phyloP scores from a whole-genome alignment of 1,140 invertebrate species.

The Chymomyza costata region DNA sequence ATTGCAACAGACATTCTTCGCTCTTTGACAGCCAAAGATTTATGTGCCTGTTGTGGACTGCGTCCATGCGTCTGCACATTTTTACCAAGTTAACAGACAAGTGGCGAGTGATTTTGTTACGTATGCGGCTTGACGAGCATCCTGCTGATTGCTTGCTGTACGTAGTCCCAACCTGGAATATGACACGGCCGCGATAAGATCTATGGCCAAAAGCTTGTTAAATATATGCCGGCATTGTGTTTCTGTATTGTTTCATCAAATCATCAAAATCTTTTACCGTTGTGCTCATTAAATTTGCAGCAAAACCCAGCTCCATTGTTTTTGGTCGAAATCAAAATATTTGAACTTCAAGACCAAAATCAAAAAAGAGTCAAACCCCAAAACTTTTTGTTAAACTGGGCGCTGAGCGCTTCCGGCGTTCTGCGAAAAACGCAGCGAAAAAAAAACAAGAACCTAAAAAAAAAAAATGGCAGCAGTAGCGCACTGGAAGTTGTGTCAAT shows the following conservation, averaged over 20 bases:
- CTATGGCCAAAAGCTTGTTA: slow-evolving; percentile 52
- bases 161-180: slow-evolving; percentile 39
- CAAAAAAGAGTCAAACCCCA: slow-evolving; percentile 7
- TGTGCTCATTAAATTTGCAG: slow-evolving; percentile 72
- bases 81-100: neutral
- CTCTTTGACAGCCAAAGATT: slow-evolving; percentile 74
- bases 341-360: slow-evolving; percentile 30
- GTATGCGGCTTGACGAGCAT: slow-evolving; percentile 30
- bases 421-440: slow-evolving; percentile 48
- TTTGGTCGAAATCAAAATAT: slow-evolving; percentile 32
- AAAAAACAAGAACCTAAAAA: slow-evolving; percentile 14
- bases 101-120: neutral
- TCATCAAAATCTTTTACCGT: slow-evolving; percentile 70
- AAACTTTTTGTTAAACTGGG: slow-evolving; percentile 34
- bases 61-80: slow-evolving; percentile 5
- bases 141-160: slow-evolving; percentile 29
- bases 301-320: slow-evolving; percentile 44
- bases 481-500: slow-evolving; percentile 71
- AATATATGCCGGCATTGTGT: slow-evolving; percentile 22
- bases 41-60: slow-evolving; percentile 55
- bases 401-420: slow-evolving; percentile 69
- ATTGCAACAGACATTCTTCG: slow-evolving; percentile 49
- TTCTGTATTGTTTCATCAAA: slow-evolving; percentile 69
- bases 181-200: slow-evolving; percentile 67
- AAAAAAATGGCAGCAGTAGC: slow-evolving; percentile 24